These are phyloP conservation scores for Akabosia matsudoensis DNA, from an alignment of 1,140 invertebrate genomes.

Conservation along the genomic window DNA sequence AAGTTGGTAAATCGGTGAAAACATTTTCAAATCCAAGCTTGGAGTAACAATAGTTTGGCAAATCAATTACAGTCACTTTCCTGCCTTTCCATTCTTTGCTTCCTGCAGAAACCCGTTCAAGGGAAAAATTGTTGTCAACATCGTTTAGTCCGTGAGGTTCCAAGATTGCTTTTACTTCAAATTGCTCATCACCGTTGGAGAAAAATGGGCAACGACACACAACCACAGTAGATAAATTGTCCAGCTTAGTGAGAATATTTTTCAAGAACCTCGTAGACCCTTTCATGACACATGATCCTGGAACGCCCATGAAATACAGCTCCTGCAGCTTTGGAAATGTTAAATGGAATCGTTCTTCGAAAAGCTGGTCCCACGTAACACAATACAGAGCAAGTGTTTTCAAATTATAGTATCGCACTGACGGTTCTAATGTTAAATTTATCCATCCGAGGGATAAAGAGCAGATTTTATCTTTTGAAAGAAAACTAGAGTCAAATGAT, in stretches of 20 bases:
- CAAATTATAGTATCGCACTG: neutral
- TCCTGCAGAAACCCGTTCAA: too few relatives aligned
- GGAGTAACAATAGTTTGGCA: too few relatives aligned
- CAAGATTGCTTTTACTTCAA: too few relatives aligned
- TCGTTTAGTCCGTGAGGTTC: too few relatives aligned
- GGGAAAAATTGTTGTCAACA: too few relatives aligned
- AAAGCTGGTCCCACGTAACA: neutral
- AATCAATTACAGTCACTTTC: too few relatives aligned
- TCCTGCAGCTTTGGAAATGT: neutral
- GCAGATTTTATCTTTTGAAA: conserved; percentile 16
- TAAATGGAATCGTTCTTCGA: neutral
- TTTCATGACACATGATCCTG: too few relatives aligned
- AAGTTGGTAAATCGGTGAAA: too few relatives aligned
- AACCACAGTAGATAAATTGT: neutral
- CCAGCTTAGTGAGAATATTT: neutral
- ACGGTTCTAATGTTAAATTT: neutral
- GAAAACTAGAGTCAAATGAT: neutral
- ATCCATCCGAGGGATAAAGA: neutral
- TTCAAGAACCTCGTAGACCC: neutral
- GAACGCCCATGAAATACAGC: neutral
- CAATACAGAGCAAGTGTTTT: neutral
- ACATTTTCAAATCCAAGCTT: too few relatives aligned
- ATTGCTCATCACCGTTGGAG: neutral
- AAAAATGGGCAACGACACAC: neutral
- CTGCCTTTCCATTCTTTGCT: too few relatives aligned